phyloP scores from a whole-genome alignment of 2,113 vertebrate genomes.

The Microtus ochrogaster region DNA sequence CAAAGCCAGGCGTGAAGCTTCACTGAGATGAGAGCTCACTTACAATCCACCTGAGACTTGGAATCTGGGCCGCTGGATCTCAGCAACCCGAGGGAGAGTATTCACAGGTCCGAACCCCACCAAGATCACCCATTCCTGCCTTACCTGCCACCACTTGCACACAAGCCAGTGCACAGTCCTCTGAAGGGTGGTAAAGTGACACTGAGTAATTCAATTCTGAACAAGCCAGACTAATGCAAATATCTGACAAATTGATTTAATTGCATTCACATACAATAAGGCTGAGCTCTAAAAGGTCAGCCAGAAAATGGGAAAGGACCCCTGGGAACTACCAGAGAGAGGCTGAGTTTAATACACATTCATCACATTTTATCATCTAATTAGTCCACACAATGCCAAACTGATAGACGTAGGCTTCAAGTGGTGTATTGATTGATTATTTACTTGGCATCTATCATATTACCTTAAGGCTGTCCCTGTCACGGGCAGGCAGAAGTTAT shows the following conservation, averaged over 20 bases:
- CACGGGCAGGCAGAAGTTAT: constrained; percentile 81
- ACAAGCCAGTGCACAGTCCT: constrained; percentile 64
- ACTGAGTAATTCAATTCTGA: constrained; percentile 90
- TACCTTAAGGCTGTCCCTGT: constrained; percentile 84
- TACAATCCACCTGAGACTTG: not conserved
- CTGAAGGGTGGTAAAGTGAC: constrained; percentile 85
- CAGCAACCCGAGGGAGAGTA: not conserved
- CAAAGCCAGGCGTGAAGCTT: not conserved
- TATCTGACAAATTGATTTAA: constrained; percentile 94
- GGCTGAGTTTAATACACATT: constrained; percentile 95
- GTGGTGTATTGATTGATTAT: constrained; percentile 94
- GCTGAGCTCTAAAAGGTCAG: constrained; percentile 96
- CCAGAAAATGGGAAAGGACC: constrained; percentile 93
- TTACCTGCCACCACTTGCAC: constrained; percentile 56
- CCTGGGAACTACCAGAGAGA: constrained; percentile 90
- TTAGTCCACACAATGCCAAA: constrained; percentile 94
- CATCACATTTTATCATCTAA: constrained; percentile 99
- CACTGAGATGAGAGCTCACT: not conserved
- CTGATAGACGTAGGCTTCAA: constrained; percentile 90
- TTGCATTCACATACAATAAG: constrained; percentile 95
- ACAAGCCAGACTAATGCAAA: constrained; percentile 90
- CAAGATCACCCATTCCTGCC: constrained; percentile 22
- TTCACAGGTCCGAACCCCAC: not conserved
- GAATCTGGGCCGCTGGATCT: not conserved
- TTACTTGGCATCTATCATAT: constrained; percentile 95